A percentile compares a stretch with the other conserved stretches of the same genome.
phyloP scores from a whole-genome alignment of 1,140 invertebrate species.

The Megathymus violae region DNA sequence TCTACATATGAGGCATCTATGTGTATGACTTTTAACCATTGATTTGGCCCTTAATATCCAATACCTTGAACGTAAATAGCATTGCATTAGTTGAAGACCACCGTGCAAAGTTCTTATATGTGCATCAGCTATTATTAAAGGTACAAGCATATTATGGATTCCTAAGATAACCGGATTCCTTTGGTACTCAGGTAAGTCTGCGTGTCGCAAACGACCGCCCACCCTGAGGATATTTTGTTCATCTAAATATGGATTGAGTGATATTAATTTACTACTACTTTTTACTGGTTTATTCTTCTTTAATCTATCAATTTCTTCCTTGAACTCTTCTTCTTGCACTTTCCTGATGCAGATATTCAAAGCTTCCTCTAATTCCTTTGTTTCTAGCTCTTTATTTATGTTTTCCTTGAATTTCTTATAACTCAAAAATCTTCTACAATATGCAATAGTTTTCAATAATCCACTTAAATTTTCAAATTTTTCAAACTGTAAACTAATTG shows the following conservation, averaged over 20 bases:
- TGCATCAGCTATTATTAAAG: constrained; percentile 20
- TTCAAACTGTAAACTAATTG: constrained; percentile 20
- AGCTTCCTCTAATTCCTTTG: no score
- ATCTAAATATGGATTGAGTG: constrained; percentile 4
- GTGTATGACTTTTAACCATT: constrained; percentile 19
- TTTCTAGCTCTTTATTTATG: constrained; percentile 22
- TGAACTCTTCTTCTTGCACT: constrained; percentile 31
- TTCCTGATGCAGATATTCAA: constrained; percentile 29
- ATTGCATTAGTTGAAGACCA: constrained; percentile 27
- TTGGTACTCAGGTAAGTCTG: not conserved
- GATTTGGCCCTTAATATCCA: constrained; percentile 34
- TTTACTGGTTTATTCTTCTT: not conserved
- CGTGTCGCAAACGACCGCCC: constrained; percentile 4
- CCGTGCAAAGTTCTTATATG: constrained; percentile 30
- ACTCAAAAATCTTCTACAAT: constrained; percentile 20
- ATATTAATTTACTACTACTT: not conserved
- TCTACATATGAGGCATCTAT: constrained; percentile 26
- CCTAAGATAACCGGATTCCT: constrained; percentile 2
- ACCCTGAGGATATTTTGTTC: constrained; percentile 1
- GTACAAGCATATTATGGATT: not conserved
- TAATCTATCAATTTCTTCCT: constrained; percentile 30
- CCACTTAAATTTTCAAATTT: constrained; percentile 25
- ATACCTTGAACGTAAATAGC: constrained; percentile 13
- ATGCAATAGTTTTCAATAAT: not conserved
- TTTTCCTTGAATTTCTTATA: constrained; percentile 5